Percentiles rank a stretch among this genome's conserved stretches.
phyloP scores from a whole-genome alignment of 2,797 vertebrate genomes.

The Hypotaenidia philippensis region DNA sequence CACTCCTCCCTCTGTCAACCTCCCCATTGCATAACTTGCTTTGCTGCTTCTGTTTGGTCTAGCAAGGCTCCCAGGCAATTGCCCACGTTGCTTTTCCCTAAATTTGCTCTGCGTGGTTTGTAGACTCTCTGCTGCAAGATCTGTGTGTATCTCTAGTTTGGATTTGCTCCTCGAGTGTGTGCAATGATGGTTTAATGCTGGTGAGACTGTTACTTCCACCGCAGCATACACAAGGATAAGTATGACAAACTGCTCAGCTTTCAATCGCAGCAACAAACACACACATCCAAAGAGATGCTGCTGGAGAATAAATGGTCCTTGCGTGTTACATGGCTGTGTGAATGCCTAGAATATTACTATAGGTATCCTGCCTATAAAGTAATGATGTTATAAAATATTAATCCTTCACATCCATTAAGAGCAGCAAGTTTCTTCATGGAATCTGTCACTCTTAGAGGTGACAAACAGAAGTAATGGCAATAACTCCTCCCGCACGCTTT shows the following conservation, averaged over 20 bases:
- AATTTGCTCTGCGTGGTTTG: not conserved
- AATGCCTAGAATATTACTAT: not conserved
- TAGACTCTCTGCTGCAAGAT: not conserved
- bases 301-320: not conserved
- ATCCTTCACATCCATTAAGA: not conserved
- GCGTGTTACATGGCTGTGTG: not conserved
- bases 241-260: not conserved
- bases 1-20: not conserved
- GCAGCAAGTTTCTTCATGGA: not conserved
- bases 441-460: constrained; percentile 5
- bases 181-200: not conserved
- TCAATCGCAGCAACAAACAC: not conserved
- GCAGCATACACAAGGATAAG: not conserved
- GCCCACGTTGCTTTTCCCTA: not conserved
- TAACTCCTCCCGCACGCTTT: not conserved
- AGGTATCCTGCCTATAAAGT: not conserved
- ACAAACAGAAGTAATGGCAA: not conserved
- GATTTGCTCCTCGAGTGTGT: accelerated
- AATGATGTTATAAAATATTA: constrained; percentile 23
- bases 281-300: not conserved
- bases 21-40: not conserved
- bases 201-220: accelerated
- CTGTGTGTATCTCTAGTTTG: not conserved
- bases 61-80: not conserved
- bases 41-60: not conserved